phyloP scores from a whole-genome alignment of 2,888 invertebrate genomes.

The Leptopterna dolabrata region DNA sequence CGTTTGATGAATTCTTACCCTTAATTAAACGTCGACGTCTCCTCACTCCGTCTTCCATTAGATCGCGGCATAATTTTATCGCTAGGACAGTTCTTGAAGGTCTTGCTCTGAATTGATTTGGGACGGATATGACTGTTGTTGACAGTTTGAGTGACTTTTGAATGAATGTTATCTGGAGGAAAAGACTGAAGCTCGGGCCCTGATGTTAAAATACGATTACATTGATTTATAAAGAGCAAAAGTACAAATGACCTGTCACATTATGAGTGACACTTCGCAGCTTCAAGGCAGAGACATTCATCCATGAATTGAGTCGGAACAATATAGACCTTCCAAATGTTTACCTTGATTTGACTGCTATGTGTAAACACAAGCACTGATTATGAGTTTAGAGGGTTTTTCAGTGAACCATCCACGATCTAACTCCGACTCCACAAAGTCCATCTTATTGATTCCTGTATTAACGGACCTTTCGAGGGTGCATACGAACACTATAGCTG shows the following conservation, averaged over 20 bases:
- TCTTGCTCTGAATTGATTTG: neutral
- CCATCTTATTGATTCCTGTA: too few relatives aligned
- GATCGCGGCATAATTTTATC: slow-evolving; percentile 45
- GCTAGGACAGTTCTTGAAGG: neutral
- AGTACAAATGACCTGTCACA: neutral
- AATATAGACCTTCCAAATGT: too few relatives aligned
- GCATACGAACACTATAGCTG: too few relatives aligned
- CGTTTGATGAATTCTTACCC: slow-evolving; percentile 56
- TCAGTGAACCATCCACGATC: too few relatives aligned
- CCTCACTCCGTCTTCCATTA: slow-evolving; percentile 35
- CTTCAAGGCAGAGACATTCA: too few relatives aligned
- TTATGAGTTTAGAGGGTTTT: too few relatives aligned
- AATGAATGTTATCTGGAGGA: neutral
- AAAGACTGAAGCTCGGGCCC: neutral
- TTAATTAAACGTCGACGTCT: slow-evolving; percentile 55
- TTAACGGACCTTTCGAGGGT: too few relatives aligned
- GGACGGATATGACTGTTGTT: slow-evolving; percentile 6
- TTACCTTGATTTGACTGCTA: too few relatives aligned
- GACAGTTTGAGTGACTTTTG: slow-evolving; percentile 7
- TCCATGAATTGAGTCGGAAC: too few relatives aligned
- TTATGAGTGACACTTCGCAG: too few relatives aligned
- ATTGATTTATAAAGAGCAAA: neutral
- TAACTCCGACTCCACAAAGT: too few relatives aligned
- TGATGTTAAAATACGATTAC: neutral
- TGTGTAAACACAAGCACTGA: too few relatives aligned